These are phyloP conservation scores for Drusus annulatus DNA, from an alignment of 1,140 invertebrate species.

Conservation along the genomic window DNA sequence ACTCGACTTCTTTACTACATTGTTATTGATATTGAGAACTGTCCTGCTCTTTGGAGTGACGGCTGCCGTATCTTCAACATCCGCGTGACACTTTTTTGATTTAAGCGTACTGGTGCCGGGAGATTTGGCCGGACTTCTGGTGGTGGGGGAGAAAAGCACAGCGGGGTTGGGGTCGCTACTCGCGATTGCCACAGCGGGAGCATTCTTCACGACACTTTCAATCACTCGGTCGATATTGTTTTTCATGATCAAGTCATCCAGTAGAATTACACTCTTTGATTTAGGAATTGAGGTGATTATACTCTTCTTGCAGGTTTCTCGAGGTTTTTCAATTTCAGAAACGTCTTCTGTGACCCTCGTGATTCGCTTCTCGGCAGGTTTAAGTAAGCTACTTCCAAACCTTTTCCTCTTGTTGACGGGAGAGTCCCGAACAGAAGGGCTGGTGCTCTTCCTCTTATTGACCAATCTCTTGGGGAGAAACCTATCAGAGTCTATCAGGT, in stretches of 20 bases:
- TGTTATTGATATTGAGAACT: conserved; percentile 70
- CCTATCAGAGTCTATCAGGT: conserved; percentile 60
- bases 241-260: conserved; percentile 72
- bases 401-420: conserved; percentile 57
- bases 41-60: conserved; percentile 52
- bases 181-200: conserved; percentile 56
- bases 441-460: conserved; percentile 49
- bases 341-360: conserved; percentile 37
- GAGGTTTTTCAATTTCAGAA: conserved; percentile 46
- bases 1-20: conserved; percentile 69
- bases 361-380: conserved; percentile 59
- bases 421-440: conserved; percentile 32
- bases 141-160: conserved; percentile 65
- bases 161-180: conserved; percentile 64
- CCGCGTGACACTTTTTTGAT: conserved; percentile 11
- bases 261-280: conserved; percentile 69
- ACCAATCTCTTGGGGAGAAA: conserved; percentile 63
- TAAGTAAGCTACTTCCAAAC: conserved; percentile 52
- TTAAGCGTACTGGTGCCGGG: conserved; percentile 12
- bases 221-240: conserved; percentile 72
- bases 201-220: conserved; percentile 63
- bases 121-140: conserved; percentile 60
- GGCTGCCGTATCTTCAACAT: background rate
- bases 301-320: conserved; percentile 60
- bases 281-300: conserved; percentile 63